Conservation (phyloP, 2,797 vertebrate species). For the Jordanella pulchra region DNA sequence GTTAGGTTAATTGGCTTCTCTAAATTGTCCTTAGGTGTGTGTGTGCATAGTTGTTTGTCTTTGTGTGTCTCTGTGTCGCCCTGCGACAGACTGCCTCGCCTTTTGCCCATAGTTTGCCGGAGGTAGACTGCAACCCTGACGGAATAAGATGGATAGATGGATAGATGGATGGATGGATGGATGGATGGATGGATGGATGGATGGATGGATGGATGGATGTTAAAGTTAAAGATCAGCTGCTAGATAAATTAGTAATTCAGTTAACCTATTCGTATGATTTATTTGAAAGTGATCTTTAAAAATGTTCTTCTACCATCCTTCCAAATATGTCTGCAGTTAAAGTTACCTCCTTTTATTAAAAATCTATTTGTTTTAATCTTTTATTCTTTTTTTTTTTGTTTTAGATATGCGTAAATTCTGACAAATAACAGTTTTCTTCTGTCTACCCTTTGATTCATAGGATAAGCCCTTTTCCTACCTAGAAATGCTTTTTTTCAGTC, state of each 20-base stretch:
- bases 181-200: no score
- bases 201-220: no score
- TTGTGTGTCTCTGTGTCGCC: no score
- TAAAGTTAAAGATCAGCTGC: not conserved
- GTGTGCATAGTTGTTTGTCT: no score
- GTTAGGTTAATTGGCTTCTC: no score
- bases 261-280: no score
- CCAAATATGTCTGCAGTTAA: not conserved
- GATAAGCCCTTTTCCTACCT: not conserved
- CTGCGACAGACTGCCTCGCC: no score
- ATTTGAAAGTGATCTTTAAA: not conserved
- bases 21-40: no score
- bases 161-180: no score
- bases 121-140: no score
- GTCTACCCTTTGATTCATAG: not conserved
- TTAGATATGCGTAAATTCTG: not conserved
- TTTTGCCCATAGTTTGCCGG: no score
- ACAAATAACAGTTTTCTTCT: not conserved
- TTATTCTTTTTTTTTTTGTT: not conserved
- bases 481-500: not conserved
- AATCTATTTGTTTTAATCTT: not conserved
- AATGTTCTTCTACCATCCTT: not conserved
- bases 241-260: not conserved
- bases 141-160: no score
- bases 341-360: not conserved